These are phyloP conservation scores for Halocynthia aurantium DNA, from an alignment of 23 tunicate genomes.

Conservation along the genomic window DNA sequence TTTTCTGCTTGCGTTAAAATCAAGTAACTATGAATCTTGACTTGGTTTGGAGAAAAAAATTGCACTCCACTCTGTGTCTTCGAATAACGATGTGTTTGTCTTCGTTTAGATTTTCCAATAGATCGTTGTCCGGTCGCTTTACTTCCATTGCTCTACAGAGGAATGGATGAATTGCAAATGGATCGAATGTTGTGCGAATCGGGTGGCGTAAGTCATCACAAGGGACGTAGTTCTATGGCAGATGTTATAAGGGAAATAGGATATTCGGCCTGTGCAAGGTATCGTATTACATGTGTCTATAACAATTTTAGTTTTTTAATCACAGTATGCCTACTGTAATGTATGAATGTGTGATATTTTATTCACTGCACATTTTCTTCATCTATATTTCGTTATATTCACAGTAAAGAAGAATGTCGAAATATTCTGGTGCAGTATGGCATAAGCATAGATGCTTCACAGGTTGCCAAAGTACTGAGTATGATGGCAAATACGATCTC, in stretches of 20 bases:
- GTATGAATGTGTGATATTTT: not conserved
- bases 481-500: constrained; percentile 63
- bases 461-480: constrained; percentile 50
- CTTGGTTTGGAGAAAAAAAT: not conserved
- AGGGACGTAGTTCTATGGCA: constrained; percentile 28
- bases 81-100: not conserved
- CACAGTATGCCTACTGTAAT: not conserved
- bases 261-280: constrained; percentile 68
- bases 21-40: constrained; percentile 25
- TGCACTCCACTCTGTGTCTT: not conserved
- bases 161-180: constrained; percentile 62
- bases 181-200: constrained; percentile 63
- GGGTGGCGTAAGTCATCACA: constrained; percentile 15
- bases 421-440: constrained; percentile 37
- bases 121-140: constrained; percentile 66
- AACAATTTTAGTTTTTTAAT: not conserved
- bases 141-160: constrained; percentile 51
- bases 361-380: not conserved
- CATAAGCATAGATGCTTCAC: constrained; percentile 24
- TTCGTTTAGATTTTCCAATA: constrained; percentile 41
- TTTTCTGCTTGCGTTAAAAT: constrained; percentile 32
- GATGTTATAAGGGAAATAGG: constrained; percentile 62
- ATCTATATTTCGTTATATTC: not conserved
- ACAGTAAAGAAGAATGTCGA: constrained; percentile 64
- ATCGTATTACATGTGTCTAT: not conserved